These are phyloP conservation scores for Plectropomus leopardus DNA, from an alignment of 2,113 vertebrate genomes.

Conservation along the genomic window DNA sequence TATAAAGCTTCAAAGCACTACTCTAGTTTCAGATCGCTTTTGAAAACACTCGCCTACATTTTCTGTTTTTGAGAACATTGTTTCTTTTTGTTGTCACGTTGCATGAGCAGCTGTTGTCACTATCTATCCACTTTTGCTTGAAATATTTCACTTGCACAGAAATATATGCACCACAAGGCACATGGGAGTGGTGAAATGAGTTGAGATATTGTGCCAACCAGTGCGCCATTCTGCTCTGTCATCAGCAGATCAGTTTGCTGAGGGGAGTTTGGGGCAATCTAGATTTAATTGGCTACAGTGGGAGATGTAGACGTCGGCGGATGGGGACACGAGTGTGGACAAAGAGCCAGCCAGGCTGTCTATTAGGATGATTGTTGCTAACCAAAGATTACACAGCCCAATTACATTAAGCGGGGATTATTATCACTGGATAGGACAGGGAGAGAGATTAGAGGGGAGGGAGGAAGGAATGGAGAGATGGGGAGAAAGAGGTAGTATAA, in stretches of 20 bases:
- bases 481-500: constrained; percentile 16
- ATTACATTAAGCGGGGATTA: constrained; percentile 77
- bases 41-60: background rate
- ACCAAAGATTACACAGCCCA: constrained; percentile 64
- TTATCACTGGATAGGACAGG: constrained; percentile 54
- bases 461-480: constrained; percentile 34
- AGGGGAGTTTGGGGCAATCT: constrained; percentile 29
- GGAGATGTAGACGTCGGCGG: constrained; percentile 40
- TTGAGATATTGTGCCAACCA: background rate
- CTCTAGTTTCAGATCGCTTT: background rate
- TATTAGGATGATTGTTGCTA: constrained; percentile 64
- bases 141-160: background rate
- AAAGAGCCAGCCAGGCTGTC: constrained; percentile 60
- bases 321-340: constrained; percentile 36
- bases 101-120: background rate
- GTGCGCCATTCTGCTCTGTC: constrained; percentile 8
- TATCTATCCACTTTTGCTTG: background rate
- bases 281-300: constrained; percentile 59
- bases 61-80: background rate
- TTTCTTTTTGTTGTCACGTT: constrained; percentile 10
- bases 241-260: constrained; percentile 40
- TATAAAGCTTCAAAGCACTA: constrained; percentile 2
- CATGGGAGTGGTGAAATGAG: background rate
- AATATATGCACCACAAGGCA: background rate
- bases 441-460: constrained; percentile 41